Evolutionary conservation across 2,113 vertebrate genomes (phyloP), one percentile per base, ranked within the genome.

Genomic region (Leptocoma aspasia): DNA sequence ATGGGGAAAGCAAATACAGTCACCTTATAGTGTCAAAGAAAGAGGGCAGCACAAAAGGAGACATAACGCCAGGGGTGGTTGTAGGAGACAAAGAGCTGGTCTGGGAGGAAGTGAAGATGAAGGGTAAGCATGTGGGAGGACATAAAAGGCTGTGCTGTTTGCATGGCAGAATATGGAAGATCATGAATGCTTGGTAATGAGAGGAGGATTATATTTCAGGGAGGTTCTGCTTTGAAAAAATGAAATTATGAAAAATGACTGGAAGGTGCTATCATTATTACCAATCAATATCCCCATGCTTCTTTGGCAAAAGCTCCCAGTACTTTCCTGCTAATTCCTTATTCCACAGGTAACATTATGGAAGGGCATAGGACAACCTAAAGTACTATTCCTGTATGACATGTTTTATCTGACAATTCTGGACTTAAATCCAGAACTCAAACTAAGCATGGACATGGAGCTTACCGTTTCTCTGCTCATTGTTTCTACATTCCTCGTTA

Each of bases 131-230:
- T 71, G 81, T 84, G 83, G 81, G 66, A 94, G 78, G 72, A 86
- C 86, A 71, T 91, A 60, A 95, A 94, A 95, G 86, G 49, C 53
- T 84, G 44, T 84, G 56, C 81, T 94, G 49, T 91, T 96, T 94
- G 86, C 86, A 82, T 94, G 83, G 72, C 22, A 79, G 77, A 84
- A 53, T 70, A 56, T 81, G 86, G 83, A 90, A 70, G 72, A 90
- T 71, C 47, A 20, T 75, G 76, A 73, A 63, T 73, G 19, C 71
- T 68, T 90, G 53, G 44, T 71, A 84, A 63, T 8, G 7, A 92
- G 47, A 60, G 22, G 16, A 90, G 65, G 61, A 56, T 60, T 84
- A 10, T 39, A 70, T 70, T 93, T 72, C 56, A 92, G 72, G 82
- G 28, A 79, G n/a, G 30, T 71, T 88, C 52, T 90, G 5, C 57